Evolutionary conservation across 1,140 invertebrate genomes (phyloP).

Genomic region (Leptinotarsa lineolata): DNA sequence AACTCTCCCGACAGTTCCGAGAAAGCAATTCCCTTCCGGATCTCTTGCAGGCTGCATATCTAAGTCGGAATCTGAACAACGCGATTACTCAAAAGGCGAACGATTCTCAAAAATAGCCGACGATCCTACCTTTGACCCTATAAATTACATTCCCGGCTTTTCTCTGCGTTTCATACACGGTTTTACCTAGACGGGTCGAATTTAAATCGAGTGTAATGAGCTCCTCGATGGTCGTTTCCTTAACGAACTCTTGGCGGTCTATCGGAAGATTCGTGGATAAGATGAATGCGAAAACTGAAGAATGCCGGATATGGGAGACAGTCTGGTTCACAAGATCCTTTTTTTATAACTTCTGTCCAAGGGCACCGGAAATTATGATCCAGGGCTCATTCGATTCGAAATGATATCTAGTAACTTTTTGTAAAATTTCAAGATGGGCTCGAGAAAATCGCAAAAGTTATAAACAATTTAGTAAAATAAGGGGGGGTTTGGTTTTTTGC

Average conservation of each 20-base stretch:
- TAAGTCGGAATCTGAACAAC: background rate
- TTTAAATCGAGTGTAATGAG: no score
- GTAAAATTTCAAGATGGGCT: no score
- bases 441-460: no score
- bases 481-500: no score
- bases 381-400: no score
- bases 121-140: constrained; percentile 7
- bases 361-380: no score
- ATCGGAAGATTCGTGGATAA: background rate
- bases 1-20: background rate
- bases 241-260: no score
- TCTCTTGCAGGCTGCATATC: background rate
- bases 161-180: background rate
- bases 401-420: no score
- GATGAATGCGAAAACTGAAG: background rate
- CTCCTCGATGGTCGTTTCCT: no score
- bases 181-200: background rate
- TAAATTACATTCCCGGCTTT: constrained; percentile 6
- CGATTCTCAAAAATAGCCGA: background rate
- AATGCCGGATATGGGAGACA: background rate
- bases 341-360: no score
- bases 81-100: background rate
- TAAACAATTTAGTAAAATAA: no score
- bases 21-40: background rate
- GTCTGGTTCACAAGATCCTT: no score